Conservation (phyloP, 2,888 invertebrate genomes). For the Cephus spinipes region DNA sequence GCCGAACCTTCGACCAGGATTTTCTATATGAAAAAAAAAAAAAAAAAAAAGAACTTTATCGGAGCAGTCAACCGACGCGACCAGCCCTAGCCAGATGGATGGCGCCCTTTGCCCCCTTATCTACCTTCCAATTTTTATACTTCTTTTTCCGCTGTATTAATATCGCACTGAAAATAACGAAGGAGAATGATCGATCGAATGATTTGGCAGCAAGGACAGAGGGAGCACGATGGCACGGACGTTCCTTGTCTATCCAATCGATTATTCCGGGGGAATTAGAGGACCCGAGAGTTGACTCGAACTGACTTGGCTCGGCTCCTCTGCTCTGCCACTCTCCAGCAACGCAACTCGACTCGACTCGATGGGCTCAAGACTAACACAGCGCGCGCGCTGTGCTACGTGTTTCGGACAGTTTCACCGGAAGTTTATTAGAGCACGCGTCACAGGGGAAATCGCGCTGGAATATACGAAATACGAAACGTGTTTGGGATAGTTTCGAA, state of each 20-base stretch:
- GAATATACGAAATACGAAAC: not conserved
- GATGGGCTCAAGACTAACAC: too few species aligned
- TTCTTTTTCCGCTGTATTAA: not conserved
- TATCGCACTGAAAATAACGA: not conserved
- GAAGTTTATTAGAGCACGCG: conserved; percentile 36
- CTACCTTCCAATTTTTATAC: conserved; percentile 45
- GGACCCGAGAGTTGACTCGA: too few species aligned
- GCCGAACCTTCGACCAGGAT: too few species aligned
- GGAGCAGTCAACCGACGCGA: conserved; percentile 39
- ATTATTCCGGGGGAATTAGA: too few species aligned
- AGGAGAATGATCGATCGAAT: not conserved
- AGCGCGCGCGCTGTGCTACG: not conserved
- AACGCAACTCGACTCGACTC: too few species aligned
- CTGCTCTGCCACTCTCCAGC: too few species aligned
- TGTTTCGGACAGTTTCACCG: conserved; percentile 23
- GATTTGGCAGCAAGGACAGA: too few species aligned
- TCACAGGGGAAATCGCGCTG: conserved; percentile 39
- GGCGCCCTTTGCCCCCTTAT: conserved; percentile 46
- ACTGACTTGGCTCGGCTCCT: too few species aligned
- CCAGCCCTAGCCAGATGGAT: conserved; percentile 43
- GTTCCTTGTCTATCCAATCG: too few species aligned
- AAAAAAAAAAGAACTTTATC: conserved; percentile 52
- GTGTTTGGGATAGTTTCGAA: conserved; percentile 7
- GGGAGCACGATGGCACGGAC: too few species aligned
- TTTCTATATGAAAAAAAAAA: conserved; percentile 40